Evolutionary conservation across 2,797 vertebrate genomes (phyloP).

Genomic region (Anisognathus igniventris): DNA sequence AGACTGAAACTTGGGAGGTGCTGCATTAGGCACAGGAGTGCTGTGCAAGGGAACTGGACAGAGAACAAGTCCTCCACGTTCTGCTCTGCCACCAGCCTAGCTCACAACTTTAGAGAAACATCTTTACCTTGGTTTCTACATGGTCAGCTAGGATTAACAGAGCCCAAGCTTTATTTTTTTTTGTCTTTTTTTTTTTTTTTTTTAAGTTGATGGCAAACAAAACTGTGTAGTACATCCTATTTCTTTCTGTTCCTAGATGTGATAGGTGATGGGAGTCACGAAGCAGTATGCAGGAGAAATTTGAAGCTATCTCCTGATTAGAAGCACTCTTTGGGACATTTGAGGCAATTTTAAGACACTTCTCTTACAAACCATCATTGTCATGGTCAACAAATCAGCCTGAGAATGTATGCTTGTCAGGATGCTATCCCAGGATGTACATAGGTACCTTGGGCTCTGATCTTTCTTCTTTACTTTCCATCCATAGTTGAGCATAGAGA

Average conservation of each 20-base stretch:
- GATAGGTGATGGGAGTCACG: neutral
- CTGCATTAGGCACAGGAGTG: rapidly evolving
- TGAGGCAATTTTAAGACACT: neutral
- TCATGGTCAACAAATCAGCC: neutral
- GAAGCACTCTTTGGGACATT: neutral
- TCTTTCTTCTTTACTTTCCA: neutral
- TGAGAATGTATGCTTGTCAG: neutral
- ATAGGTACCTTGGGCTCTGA: neutral
- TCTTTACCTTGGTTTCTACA: neutral
- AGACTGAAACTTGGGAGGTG: neutral
- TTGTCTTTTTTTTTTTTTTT: neutral
- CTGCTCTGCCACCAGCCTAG: neutral
- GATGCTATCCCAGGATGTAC: neutral
- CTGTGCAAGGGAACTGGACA: neutral
- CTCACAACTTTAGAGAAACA: neutral
- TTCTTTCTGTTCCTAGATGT: neutral
- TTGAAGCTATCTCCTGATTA: neutral
- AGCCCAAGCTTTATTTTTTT: neutral
- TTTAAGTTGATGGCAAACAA: neutral
- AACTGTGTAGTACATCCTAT: rapidly evolving
- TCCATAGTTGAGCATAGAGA: neutral
- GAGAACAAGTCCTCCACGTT: neutral
- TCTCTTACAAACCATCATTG: neutral
- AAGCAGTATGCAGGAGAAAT: neutral
- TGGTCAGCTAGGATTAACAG: neutral